Percentiles rank a stretch among this genome's conserved stretches.
Conservation (phyloP, 2,888 invertebrate genomes). For the Yponomeuta sedellus region DNA sequence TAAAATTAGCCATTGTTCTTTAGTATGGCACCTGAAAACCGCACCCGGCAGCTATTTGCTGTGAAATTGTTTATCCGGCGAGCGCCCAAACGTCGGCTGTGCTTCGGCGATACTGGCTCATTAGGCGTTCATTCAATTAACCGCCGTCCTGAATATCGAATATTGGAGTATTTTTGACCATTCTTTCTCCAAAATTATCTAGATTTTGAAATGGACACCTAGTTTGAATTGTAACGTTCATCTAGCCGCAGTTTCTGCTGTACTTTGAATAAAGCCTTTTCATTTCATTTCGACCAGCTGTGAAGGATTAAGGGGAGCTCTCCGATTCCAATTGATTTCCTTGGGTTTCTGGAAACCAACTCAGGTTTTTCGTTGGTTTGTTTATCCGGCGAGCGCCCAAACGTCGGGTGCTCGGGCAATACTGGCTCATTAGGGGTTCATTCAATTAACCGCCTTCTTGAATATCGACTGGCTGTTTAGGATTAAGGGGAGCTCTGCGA, state of each 20-base stretch:
- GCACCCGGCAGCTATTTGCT: background rate
- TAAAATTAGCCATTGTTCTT: conserved; percentile 1
- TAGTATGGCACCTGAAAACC: background rate
- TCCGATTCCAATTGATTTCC: too few species aligned
- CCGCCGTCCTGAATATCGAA: too few species aligned
- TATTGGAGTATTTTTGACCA: too few species aligned
- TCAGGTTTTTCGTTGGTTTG: too few species aligned
- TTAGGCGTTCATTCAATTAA: background rate
- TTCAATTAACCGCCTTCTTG: background rate
- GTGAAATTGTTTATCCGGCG: conserved; percentile 2
- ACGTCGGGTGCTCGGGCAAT: background rate
- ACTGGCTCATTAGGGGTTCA: background rate
- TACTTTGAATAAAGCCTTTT: too few species aligned
- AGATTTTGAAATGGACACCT: too few species aligned
- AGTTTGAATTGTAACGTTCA: too few species aligned
- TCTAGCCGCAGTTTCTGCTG: too few species aligned
- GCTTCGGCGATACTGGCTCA: background rate
- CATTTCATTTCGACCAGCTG: too few species aligned
- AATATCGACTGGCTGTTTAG: background rate
- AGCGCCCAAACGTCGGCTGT: background rate
- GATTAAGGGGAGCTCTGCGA: background rate
- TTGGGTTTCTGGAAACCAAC: too few species aligned
- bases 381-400: background rate
- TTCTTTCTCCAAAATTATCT: too few species aligned
- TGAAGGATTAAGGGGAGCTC: too few species aligned